Conservation (phyloP, 2,113 vertebrate species). For the Phaetusa simplex region DNA sequence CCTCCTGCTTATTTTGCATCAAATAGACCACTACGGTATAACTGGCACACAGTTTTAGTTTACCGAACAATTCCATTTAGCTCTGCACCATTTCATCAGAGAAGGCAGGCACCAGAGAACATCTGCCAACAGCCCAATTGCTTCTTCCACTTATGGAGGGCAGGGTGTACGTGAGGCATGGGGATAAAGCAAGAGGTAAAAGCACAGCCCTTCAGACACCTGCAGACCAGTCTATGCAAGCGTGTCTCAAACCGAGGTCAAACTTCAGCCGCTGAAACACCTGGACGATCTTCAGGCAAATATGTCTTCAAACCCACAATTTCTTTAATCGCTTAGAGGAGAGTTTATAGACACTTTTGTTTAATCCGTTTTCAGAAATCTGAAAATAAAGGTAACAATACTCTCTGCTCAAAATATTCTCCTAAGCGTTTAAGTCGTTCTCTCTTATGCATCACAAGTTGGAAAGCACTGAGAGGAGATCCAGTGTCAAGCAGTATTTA, state of each 20-base stretch:
- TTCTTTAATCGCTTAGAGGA: not conserved
- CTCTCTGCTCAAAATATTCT: not conserved
- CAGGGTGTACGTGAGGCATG: rapidly evolving
- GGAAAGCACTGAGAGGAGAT: not conserved
- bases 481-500: not conserved
- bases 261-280: not conserved
- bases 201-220: not conserved
- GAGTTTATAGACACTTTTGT: not conserved
- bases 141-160: not conserved
- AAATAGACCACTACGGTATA: not conserved
- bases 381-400: not conserved
- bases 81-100: not conserved
- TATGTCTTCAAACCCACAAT: no score
- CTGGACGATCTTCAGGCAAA: not conserved
- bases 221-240: not conserved
- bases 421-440: not conserved
- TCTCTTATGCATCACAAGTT: not conserved
- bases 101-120: not conserved
- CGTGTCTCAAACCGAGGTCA: not conserved
- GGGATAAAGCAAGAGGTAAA: not conserved
- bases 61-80: not conserved
- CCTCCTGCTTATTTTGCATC: not conserved
- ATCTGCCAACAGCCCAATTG: not conserved
- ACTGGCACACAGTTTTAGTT: not conserved
- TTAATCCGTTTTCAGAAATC: not conserved